Base-by-base conservation (phyloP, 2,888 invertebrate species). In the Nasonovia ribisnigri region DNA sequence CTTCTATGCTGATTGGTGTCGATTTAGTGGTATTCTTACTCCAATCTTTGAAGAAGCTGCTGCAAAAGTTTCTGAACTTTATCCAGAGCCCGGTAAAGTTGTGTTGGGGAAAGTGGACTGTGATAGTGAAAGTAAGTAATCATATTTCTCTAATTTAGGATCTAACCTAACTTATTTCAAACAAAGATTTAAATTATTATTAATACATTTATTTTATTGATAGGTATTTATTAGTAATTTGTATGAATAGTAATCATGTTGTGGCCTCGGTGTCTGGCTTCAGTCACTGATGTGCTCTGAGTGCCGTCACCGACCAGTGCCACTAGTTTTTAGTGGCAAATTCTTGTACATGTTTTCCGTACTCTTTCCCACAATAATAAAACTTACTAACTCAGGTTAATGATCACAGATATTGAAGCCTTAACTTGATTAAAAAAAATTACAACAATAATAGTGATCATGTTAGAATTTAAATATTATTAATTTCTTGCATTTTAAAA, bases 1-100 rank as follows among this genome's bases (percentile, higher is more conserved):
- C 96, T 99, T 99, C 96, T 99, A 99, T 96, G 99, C 99, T 57
- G 99, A 99, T 96, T 99, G 99, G 99, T 99, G 99, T 96, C 97
- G 98, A 95, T 99, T 99, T 96, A 99, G 99, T 96, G 99, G 98
- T 96, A 97, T 99, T 96, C 96, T 99, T 95, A 98, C 98, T 96
- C 99, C 99, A 26, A 97, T 99, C 95, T 99, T 99, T 96, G 98
- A 99, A 96, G 99, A 99, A 96, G 98, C 99, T 84, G 98, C 99
- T 24, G 98, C 98, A 95, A 98, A 98, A 96, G 97, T 99, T 94
- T 96, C 96, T 60, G 97, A 97, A 95, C 97, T 97, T 95, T 98
- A 98, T 95, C 97, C 98, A 94, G 96, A 97, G 36, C 95, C 95
- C 60, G 98, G 98, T 26, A 97, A 97, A 96, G 98, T 99, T 24